These are phyloP conservation scores for Caenorhabditis sp. DNA, from an alignment of 2,888 invertebrate genomes.

Conservation along the genomic window DNA sequence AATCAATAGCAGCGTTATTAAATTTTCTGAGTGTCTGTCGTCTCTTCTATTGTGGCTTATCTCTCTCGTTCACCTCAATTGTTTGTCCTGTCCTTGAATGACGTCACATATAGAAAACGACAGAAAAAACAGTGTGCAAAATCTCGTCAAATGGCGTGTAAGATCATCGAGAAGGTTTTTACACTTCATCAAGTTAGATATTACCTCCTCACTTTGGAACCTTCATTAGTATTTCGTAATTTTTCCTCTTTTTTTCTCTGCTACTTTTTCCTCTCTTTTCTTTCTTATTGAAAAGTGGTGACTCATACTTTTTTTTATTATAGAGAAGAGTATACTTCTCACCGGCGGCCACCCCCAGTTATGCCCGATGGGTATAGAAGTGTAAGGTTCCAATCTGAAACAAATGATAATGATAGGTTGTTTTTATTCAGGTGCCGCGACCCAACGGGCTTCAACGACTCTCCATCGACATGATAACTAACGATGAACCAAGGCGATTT, in stretches of 20 bases:
- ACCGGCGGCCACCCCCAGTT: slow-evolving; percentile 5
- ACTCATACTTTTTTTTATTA: not conserved
- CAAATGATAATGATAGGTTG: slow-evolving; percentile 1
- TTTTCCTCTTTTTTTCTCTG: not conserved
- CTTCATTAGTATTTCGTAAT: not conserved
- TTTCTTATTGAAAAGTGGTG: not conserved
- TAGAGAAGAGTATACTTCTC: not conserved
- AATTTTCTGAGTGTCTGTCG: not conserved
- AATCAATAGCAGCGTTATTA: too few species aligned
- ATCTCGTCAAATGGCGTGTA: slow-evolving; percentile 33
- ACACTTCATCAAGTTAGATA: not conserved
- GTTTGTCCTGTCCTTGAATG: not conserved
- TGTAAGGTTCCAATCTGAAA: slow-evolving; percentile 22
- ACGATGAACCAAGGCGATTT: slow-evolving; percentile 16
- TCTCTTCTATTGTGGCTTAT: not conserved
- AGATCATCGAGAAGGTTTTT: slow-evolving; percentile 15
- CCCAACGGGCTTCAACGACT: not conserved
- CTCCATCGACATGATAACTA: not conserved
- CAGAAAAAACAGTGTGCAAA: slow-evolving; percentile 24
- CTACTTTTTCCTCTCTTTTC: not conserved
- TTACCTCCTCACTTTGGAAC: not conserved
- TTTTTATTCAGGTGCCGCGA: not conserved
- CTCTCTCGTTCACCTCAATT: not conserved
- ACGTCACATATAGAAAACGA: not conserved
- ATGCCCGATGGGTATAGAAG: slow-evolving; percentile 34